These are phyloP conservation scores for Probaryconus sp. DNA, from an alignment of 1,140 invertebrate species.

Conservation along the genomic window DNA sequence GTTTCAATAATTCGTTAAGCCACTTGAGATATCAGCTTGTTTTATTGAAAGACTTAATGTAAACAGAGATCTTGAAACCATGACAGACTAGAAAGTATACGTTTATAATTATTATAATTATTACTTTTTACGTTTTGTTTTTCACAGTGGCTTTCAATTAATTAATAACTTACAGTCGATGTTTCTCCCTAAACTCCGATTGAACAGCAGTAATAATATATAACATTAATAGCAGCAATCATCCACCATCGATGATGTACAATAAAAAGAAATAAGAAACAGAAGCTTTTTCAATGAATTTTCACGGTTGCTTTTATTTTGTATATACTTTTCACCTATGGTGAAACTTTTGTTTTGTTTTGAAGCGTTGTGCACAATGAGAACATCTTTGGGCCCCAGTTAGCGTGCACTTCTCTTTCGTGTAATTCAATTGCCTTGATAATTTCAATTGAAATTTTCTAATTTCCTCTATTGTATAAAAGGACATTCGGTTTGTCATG, in stretches of 20 bases:
- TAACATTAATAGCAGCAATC: too few species aligned
- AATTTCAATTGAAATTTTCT: too few species aligned
- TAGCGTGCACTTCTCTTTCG: background rate
- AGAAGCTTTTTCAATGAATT: too few species aligned
- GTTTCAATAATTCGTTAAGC: slow-evolving; percentile 16
- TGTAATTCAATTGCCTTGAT: background rate
- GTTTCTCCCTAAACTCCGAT: background rate
- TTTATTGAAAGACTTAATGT: slow-evolving; percentile 13
- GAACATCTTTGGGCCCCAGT: slow-evolving; percentile 24
- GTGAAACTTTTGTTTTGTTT: slow-evolving; percentile 16
- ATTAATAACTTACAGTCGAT: background rate
- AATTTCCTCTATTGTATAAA: too few species aligned
- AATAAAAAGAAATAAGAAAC: slow-evolving; percentile 47
- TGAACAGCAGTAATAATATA: too few species aligned
- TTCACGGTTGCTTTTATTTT: too few species aligned
- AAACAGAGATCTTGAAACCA: slow-evolving; percentile 30
- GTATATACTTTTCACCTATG: slow-evolving; percentile 35
- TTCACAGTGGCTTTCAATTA: background rate
- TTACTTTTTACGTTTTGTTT: slow-evolving; percentile 9
- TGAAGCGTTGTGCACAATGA: slow-evolving; percentile 17
- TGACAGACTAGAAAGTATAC: slow-evolving; percentile 30
- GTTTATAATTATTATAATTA: slow-evolving; percentile 4
- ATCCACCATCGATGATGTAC: too few species aligned
- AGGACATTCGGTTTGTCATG: too few species aligned
- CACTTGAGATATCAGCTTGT: too few species aligned